A percentile compares a stretch with the other conserved stretches of the same genome.
phyloP scores from a whole-genome alignment of 2,888 invertebrate species.

The Nyleta sp. region DNA sequence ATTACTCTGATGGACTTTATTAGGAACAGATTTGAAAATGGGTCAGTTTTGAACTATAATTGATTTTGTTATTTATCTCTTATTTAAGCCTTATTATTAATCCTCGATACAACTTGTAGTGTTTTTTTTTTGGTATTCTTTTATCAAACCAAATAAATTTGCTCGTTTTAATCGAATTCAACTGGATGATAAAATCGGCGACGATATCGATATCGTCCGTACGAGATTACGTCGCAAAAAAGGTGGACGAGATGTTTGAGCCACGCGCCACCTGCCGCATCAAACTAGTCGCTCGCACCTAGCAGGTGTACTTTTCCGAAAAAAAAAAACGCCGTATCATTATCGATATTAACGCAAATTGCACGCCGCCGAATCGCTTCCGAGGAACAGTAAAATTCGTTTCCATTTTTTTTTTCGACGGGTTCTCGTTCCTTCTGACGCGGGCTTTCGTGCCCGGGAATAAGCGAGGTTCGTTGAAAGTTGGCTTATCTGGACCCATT shows the following conservation, averaged over 20 bases:
- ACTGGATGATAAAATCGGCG: background rate
- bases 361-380: conserved; percentile 6
- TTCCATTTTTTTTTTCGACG: background rate
- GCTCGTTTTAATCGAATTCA: background rate
- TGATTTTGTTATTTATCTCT: too few relatives aligned
- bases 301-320: conserved; percentile 31
- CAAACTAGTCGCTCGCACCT: conserved; percentile 20
- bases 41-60: too few relatives aligned
- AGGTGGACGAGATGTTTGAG: background rate
- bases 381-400: conserved; percentile 25
- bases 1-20: too few relatives aligned
- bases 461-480: conserved; percentile 42
- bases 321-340: background rate
- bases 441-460: conserved; percentile 27
- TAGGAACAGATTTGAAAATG: too few relatives aligned
- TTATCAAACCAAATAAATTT: too few relatives aligned
- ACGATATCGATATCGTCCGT: background rate
- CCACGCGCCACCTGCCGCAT: conserved; percentile 20
- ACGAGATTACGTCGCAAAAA: conserved; percentile 5
- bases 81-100: too few relatives aligned
- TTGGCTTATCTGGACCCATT: conserved; percentile 61
- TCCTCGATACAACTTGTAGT: background rate
- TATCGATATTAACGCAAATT: conserved; percentile 40
- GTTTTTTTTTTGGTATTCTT: background rate
- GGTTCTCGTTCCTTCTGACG: background rate